Percentiles rank a stretch among this genome's conserved stretches.
These are phyloP conservation scores for Halichoeres trimaculatus DNA, from an alignment of 2,113 vertebrate species.

Conservation along the genomic window DNA sequence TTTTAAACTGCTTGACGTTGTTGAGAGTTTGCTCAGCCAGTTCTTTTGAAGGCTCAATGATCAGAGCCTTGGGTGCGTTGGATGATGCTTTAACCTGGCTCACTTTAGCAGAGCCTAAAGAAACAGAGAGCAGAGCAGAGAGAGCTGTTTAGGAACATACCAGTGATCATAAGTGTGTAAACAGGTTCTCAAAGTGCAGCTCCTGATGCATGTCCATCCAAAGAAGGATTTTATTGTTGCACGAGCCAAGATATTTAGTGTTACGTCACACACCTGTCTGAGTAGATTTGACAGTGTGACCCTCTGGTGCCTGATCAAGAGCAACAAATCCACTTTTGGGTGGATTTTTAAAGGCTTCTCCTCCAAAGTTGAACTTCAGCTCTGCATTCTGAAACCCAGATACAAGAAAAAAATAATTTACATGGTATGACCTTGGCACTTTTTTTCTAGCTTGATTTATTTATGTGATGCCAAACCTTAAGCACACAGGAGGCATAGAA, in stretches of 20 bases:
- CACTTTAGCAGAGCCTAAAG: slow-evolving; percentile 90
- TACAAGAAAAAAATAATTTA: background rate
- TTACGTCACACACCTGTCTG: slow-evolving; percentile 84
- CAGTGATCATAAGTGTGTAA: background rate
- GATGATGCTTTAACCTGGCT: slow-evolving; percentile 87
- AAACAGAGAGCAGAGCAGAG: slow-evolving; percentile 15
- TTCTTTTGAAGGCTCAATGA: slow-evolving; percentile 95
- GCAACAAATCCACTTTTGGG: slow-evolving; percentile 91
- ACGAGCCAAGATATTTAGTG: too few relatives aligned
- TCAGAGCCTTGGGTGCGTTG: slow-evolving; percentile 93
- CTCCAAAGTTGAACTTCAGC: slow-evolving; percentile 97
- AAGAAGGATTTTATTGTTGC: background rate
- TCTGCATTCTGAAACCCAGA: slow-evolving; percentile 90
- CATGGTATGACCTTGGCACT: background rate
- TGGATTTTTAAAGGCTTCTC: slow-evolving; percentile 91
- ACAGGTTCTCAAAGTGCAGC: too few relatives aligned
- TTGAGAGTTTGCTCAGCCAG: slow-evolving; percentile 96
- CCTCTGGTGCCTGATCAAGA: slow-evolving; percentile 87
- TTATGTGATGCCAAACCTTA: slow-evolving; percentile 84
- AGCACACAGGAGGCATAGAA: slow-evolving; percentile 96
- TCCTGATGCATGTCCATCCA: too few relatives aligned
- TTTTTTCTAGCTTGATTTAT: background rate
- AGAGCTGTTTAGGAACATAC: background rate
- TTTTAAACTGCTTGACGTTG: slow-evolving; percentile 94
- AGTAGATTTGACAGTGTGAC: slow-evolving; percentile 88